Evolutionary conservation across 2,888 invertebrate genomes (phyloP).

Genomic region (Metellina segmentata): DNA sequence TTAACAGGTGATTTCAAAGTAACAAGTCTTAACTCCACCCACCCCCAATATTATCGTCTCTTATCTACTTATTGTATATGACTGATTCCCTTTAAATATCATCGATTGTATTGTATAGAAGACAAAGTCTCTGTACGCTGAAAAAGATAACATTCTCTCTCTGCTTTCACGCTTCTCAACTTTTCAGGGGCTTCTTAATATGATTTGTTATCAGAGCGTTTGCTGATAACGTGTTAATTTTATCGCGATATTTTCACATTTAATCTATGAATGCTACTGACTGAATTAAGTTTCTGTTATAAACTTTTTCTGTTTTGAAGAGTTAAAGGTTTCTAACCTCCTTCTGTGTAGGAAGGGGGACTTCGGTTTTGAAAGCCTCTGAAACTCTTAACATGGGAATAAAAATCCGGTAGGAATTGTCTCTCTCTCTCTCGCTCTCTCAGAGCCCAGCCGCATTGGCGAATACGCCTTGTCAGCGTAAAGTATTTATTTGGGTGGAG

Average conservation of each 20-base stretch:
- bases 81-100: slow-evolving; percentile 33
- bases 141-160: slow-evolving; percentile 60
- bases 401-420: no score
- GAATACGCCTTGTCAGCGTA: no score
- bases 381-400: no score
- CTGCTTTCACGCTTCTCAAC: not conserved
- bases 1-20: slow-evolving; percentile 11
- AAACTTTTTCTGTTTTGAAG: not conserved
- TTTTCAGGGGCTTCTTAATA: slow-evolving; percentile 6
- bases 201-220: not conserved
- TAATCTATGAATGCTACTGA: not conserved
- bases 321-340: not conserved
- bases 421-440: no score
- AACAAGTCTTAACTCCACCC: not conserved
- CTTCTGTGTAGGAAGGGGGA: not conserved
- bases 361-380: not conserved
- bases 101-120: slow-evolving; percentile 44
- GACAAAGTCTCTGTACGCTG: slow-evolving; percentile 52
- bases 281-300: not conserved
- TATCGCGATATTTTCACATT: not conserved
- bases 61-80: slow-evolving; percentile 45
- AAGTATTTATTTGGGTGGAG: no score
- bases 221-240: not conserved
- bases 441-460: no score
- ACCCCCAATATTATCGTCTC: slow-evolving; percentile 17